These are phyloP conservation scores for Bembecia ichneumoniformis DNA, from an alignment of 2,888 invertebrate species.

Conservation along the genomic window DNA sequence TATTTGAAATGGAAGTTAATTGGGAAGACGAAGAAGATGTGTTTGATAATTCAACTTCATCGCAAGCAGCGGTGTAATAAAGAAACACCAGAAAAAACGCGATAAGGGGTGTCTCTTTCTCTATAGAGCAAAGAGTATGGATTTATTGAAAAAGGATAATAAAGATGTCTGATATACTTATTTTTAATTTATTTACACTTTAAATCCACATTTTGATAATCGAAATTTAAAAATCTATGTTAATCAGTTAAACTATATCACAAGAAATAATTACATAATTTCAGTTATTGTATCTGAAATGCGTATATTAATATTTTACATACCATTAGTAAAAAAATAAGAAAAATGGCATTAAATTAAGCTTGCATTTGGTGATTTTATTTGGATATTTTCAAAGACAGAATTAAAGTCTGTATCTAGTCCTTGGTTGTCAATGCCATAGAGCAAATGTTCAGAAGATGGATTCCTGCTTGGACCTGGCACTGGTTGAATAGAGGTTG, in stretches of 20 bases:
- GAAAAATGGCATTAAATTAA: conserved; percentile 35
- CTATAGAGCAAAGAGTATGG: too few species aligned
- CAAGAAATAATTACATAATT: too few species aligned
- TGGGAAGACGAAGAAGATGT: conserved; percentile 87
- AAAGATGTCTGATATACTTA: too few species aligned
- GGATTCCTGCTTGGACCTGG: conserved; percentile 59
- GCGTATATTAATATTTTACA: too few species aligned
- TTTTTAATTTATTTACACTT: too few species aligned
- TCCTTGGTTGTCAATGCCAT: conserved; percentile 73
- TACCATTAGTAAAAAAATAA: too few species aligned
- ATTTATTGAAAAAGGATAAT: not conserved
- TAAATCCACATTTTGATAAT: too few species aligned
- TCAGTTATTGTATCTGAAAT: too few species aligned
- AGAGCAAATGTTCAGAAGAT: conserved; percentile 59
- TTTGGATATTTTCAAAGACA: conserved; percentile 75
- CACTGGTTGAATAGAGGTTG: conserved; percentile 32
- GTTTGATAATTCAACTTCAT: conserved; percentile 56
- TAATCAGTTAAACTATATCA: too few species aligned
- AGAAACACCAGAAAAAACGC: conserved; percentile 24
- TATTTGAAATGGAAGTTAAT: conserved; percentile 94
- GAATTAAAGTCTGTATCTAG: conserved; percentile 75
- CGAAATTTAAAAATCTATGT: too few species aligned
- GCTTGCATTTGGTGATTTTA: conserved; percentile 56
- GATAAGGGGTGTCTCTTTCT: conserved; percentile 12
- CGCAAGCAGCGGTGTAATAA: conserved; percentile 37